phyloP scores from a whole-genome alignment of 2,888 invertebrate species.

The Creontiades dilutus region DNA sequence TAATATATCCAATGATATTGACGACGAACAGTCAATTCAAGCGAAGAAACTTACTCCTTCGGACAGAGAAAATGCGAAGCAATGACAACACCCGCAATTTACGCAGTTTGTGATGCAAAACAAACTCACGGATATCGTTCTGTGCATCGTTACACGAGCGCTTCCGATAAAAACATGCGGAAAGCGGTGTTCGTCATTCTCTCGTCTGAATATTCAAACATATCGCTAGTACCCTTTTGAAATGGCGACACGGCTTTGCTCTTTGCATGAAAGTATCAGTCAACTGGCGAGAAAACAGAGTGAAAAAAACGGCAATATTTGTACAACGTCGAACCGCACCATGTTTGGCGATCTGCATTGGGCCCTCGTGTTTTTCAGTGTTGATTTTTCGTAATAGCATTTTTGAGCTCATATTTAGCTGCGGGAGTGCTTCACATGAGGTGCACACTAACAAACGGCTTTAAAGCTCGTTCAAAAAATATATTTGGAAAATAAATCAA shows the following conservation, averaged over 20 bases:
- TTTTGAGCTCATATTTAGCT: constrained; percentile 9
- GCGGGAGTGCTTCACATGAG: not conserved
- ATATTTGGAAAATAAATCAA: too few relatives aligned
- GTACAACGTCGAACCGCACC: not conserved
- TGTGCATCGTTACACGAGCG: constrained; percentile 3
- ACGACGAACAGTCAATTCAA: too few relatives aligned
- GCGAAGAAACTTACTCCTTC: too few relatives aligned
- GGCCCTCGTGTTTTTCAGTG: not conserved
- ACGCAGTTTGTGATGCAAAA: constrained; percentile 14
- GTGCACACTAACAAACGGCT: too few relatives aligned
- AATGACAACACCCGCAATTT: not conserved
- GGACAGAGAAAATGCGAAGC: not conserved
- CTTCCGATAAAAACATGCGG: not conserved
- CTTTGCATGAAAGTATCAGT: constrained; percentile 14
- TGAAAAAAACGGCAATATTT: constrained; percentile 3
- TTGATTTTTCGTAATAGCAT: not conserved
- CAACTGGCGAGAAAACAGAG: not conserved
- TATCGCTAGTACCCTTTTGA: constrained; percentile 14
- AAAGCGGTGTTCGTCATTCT: not conserved
- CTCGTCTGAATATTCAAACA: constrained; percentile 23
- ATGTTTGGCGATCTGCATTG: not conserved
- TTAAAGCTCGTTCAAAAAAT: too few relatives aligned
- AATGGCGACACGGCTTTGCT: constrained; percentile 29
- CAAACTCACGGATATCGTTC: not conserved
- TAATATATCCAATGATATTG: too few relatives aligned